Evolutionary conservation across 2,888 invertebrate species (phyloP), one percentile per base, ranked within the genome.

Genomic region (Dynastes grantii): DNA sequence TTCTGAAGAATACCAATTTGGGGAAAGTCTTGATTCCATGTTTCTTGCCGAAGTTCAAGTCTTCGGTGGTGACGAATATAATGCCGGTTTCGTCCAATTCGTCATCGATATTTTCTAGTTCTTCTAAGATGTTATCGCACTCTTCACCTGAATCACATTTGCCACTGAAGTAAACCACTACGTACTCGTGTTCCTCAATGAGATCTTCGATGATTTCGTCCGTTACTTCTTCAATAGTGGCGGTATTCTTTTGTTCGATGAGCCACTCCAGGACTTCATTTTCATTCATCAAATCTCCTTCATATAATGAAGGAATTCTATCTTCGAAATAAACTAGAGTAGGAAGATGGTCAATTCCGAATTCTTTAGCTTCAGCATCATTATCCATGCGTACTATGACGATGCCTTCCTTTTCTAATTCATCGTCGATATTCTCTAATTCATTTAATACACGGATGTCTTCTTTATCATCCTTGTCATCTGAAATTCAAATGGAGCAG

Each of bases 211-310:
- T 89, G 84, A 97, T 97, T 90, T 97, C 97, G 87, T 97, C 97
- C 2, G 97, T 97, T 58, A 97, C 96, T 90, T 97, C 97, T 90
- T 97, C 97, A 84, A 97, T 97, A 4, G 97, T 97, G 8, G 97
- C 97, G 0, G 95, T 94, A 85, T 94, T 94, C 88, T 97, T 96
- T 86, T 97, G 97, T 83, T 96, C 93, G 81, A 97, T 92, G 1
- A 96, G 89, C 97, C 97, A 97, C 83, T 95, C 93, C n/a, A 97
- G 89, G 4, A 97, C 96, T 90, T 96, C 96, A 78, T 97, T 96
- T 89, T 97, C 97, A 86, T 97, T 96, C 91, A 96, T 94, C 0
- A 97, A 91, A 88, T 97, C 97, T 32, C 97, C 97, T 89, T 97
- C 97, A 87, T 96, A 97, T 76, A 97, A 91, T 0, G 96, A 96